Percentiles rank a stretch among this genome's conserved stretches.
Conservation (phyloP, 2,888 invertebrate genomes). For the Colletes collaris region DNA sequence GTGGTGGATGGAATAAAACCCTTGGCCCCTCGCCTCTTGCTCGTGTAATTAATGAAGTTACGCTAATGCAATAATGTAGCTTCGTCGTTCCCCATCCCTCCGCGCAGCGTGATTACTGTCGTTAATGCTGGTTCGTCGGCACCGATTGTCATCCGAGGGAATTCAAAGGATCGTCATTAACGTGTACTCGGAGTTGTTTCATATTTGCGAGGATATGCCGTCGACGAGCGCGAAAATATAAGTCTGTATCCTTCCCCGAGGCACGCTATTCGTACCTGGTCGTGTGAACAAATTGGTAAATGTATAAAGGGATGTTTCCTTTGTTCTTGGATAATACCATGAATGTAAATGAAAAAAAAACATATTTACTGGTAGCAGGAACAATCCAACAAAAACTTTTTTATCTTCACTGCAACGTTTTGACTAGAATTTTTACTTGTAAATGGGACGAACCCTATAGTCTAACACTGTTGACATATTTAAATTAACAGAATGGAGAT, state of each 20-base stretch:
- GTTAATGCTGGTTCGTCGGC: slow-evolving; percentile 57
- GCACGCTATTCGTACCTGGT: too few species aligned
- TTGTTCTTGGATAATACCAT: too few species aligned
- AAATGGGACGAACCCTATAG: too few species aligned
- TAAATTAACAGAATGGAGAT: too few species aligned
- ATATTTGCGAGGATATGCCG: slow-evolving; percentile 8
- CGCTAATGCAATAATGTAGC: slow-evolving; percentile 68
- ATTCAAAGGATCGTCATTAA: slow-evolving; percentile 63
- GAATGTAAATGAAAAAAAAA: too few species aligned
- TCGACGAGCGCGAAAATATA: slow-evolving; percentile 17
- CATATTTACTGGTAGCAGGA: too few species aligned
- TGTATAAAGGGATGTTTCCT: too few species aligned
- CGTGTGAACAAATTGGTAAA: too few species aligned
- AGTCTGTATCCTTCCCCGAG: slow-evolving; percentile 1
- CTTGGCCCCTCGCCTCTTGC: slow-evolving; percentile 15
- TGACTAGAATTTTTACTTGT: too few species aligned
- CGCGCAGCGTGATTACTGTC: slow-evolving; percentile 41
- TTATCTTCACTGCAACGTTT: too few species aligned
- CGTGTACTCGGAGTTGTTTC: slow-evolving; percentile 36
- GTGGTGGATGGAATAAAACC: slow-evolving; percentile 23
- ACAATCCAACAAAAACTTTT: too few species aligned
- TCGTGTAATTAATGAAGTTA: slow-evolving; percentile 68
- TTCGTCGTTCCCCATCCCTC: slow-evolving; percentile 18
- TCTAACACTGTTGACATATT: too few species aligned
- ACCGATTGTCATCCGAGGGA: slow-evolving; percentile 54